Evolutionary conservation across 1,140 invertebrate species (phyloP).

Genomic region (Oryzaephilus surinamensis): DNA sequence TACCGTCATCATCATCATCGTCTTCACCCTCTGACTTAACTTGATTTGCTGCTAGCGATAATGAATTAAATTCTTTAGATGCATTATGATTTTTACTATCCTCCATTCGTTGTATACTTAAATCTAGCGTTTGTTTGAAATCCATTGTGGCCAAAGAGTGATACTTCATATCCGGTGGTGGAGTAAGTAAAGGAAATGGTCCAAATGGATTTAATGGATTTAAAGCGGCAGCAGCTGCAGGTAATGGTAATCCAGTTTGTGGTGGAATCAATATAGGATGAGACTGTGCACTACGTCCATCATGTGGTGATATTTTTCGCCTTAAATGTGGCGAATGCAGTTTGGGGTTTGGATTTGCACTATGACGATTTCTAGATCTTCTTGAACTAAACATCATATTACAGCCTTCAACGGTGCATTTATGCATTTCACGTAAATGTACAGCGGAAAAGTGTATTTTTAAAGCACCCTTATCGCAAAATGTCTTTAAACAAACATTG

Average conservation of each 20-base stretch:
- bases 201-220: constrained; percentile 61
- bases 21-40: constrained; percentile 37
- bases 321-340: constrained; percentile 89
- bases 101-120: constrained; percentile 49
- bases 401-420: constrained; percentile 96
- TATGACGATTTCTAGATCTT: constrained; percentile 90
- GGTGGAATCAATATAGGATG: constrained; percentile 69
- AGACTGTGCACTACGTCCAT: constrained; percentile 76
- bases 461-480: constrained; percentile 98
- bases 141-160: constrained; percentile 50
- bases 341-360: constrained; percentile 97
- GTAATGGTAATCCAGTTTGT: constrained; percentile 50
- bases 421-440: constrained; percentile 98
- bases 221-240: constrained; percentile 45
- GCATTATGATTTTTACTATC: constrained; percentile 40
- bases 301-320: constrained; percentile 85
- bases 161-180: constrained; percentile 58
- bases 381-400: constrained; percentile 99
- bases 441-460: constrained; percentile 99
- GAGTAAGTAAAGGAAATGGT: constrained; percentile 62
- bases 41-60: constrained; percentile 16
- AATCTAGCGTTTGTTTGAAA: constrained; percentile 49
- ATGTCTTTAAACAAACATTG: constrained; percentile 96
- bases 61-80: constrained; percentile 38
- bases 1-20: constrained; percentile 48